Evolutionary conservation across 2,797 vertebrate species (phyloP).

Genomic region (Peromyscus attwateri): DNA sequence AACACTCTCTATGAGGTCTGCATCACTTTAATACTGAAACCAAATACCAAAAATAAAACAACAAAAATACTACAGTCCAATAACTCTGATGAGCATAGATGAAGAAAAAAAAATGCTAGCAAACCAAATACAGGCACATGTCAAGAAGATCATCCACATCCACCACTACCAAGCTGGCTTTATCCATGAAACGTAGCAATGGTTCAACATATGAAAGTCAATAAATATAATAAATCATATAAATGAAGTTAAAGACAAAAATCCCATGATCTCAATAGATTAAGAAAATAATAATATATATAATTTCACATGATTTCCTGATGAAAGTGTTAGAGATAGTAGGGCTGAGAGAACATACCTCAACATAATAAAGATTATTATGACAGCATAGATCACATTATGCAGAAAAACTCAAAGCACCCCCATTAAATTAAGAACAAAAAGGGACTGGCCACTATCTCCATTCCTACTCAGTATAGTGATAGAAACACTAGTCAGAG

Average conservation of each 20-base stretch:
- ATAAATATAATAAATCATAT: not conserved
- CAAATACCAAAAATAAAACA: not conserved
- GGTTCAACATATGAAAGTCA: not conserved
- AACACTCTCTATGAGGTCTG: not conserved
- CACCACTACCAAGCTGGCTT: not conserved
- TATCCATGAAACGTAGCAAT: not conserved
- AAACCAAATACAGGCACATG: not conserved
- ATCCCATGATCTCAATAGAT: not conserved
- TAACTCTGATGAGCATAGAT: not conserved
- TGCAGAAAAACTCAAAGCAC: too few relatives aligned
- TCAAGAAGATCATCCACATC: not conserved
- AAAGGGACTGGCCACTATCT: constrained; percentile 87
- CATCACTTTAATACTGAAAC: not conserved
- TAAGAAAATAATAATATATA: not conserved
- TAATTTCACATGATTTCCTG: too few relatives aligned
- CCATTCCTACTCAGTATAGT: constrained; percentile 69
- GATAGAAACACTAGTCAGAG: constrained; percentile 82
- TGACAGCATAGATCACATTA: too few relatives aligned
- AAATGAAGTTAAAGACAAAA: not conserved
- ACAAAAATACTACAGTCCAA: not conserved
- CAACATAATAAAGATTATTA: too few relatives aligned
- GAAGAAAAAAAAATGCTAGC: not conserved
- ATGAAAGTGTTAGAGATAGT: too few relatives aligned
- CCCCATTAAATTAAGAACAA: too few relatives aligned
- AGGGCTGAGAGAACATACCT: too few relatives aligned